A percentile compares a stretch with the other conserved stretches of the same genome.
Evolutionary conservation across 2,797 vertebrate genomes (phyloP).

Genomic region (Adelosebastes latens): DNA sequence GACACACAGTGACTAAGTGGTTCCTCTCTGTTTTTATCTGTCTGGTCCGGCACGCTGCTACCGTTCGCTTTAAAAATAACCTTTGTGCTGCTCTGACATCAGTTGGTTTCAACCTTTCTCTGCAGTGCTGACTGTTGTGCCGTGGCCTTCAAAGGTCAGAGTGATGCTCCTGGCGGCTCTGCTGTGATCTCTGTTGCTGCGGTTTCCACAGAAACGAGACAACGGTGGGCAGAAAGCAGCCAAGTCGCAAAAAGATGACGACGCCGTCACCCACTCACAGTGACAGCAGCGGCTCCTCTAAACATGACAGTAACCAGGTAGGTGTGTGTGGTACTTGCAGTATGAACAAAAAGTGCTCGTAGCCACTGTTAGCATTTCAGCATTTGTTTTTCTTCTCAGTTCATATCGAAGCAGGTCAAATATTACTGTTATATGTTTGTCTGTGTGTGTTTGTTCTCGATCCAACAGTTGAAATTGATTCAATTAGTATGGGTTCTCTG

Average conservation of each 20-base stretch:
- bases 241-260: constrained; percentile 65
- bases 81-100: constrained; percentile 28
- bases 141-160: constrained; percentile 68
- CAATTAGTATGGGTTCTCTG: neutral
- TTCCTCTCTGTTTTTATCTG: constrained; percentile 17
- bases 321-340: neutral
- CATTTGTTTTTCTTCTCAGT: neutral
- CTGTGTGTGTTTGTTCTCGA: neutral
- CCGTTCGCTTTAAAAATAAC: constrained; percentile 22
- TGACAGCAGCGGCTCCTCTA: constrained; percentile 78
- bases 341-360: neutral
- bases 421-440: neutral
- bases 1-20: constrained; percentile 32
- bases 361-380: constrained; percentile 1
- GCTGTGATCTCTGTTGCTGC: constrained; percentile 53
- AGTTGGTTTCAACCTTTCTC: constrained; percentile 35
- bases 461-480: neutral
- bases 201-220: constrained; percentile 59
- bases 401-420: neutral
- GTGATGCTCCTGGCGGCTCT: constrained; percentile 53
- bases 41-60: neutral
- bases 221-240: constrained; percentile 18
- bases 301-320: constrained; percentile 73
- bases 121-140: constrained; percentile 46
- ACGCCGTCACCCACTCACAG: constrained; percentile 77